Percentiles rank a stretch among this genome's conserved stretches.
These are phyloP conservation scores for Zoroaster sp. DNA, from an alignment of 53 echinoderm and acorn worm species.

Conservation along the genomic window DNA sequence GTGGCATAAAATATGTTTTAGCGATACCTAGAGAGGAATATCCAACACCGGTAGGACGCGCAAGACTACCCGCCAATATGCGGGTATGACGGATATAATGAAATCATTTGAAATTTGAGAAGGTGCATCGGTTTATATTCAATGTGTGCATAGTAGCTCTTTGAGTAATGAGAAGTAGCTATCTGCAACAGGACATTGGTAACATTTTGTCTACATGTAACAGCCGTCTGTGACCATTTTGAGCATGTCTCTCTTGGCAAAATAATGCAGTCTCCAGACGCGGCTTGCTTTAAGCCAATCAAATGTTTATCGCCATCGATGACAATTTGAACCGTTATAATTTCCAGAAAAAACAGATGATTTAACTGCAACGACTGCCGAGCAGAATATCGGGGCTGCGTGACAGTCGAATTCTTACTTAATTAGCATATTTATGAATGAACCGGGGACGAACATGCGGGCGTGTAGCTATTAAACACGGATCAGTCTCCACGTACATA, in stretches of 20 bases:
- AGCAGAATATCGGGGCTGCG: too few species aligned
- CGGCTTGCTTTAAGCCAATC: too few species aligned
- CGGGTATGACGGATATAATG: not conserved
- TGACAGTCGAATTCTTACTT: too few species aligned
- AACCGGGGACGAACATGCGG: slow-evolving; percentile 14
- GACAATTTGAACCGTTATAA: too few species aligned
- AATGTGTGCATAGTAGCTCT: not conserved
- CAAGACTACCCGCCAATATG: not conserved
- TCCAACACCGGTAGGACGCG: not conserved
- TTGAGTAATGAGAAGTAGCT: not conserved
- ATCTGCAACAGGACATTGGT: not conserved
- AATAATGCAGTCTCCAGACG: too few species aligned
- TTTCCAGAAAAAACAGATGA: too few species aligned
- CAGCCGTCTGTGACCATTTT: not conserved
- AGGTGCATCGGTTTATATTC: not conserved
- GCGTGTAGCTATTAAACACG: not conserved
- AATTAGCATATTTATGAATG: slow-evolving; percentile 46
- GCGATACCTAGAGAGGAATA: not conserved
- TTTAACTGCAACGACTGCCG: too few species aligned
- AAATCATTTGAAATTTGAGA: slow-evolving; percentile 11
- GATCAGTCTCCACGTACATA: not conserved
- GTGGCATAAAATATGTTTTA: not conserved
- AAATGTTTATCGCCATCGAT: too few species aligned
- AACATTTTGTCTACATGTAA: not conserved
- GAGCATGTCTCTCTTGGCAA: too few species aligned